Evolutionary conservation across 2,888 invertebrate species (phyloP).

Genomic region (Pterostichus madidus): DNA sequence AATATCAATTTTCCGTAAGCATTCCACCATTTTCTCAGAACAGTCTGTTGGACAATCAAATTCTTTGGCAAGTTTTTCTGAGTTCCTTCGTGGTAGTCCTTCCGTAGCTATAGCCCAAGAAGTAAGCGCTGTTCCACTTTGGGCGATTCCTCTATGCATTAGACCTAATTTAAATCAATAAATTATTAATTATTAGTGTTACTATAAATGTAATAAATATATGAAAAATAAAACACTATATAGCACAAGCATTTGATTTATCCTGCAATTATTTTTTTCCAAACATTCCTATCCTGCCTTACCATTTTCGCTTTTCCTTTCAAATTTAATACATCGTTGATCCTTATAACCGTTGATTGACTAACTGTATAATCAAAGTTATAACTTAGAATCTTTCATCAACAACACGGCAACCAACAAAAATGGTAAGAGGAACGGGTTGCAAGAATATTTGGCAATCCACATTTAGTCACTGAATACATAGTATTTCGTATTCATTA

Average conservation of each 20-base stretch:
- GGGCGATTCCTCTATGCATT: constrained; percentile 86
- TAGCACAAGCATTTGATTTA: not conserved
- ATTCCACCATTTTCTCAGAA: constrained; percentile 79
- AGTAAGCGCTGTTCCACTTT: constrained; percentile 84
- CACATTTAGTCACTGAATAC: too few species aligned
- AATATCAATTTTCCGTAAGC: constrained; percentile 82
- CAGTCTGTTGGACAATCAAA: constrained; percentile 81
- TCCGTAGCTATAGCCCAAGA: constrained; percentile 65
- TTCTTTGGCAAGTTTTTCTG: constrained; percentile 81
- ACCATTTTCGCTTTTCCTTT: too few species aligned
- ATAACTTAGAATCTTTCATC: too few species aligned
- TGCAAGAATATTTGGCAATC: too few species aligned
- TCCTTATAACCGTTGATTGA: too few species aligned
- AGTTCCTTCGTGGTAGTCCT: constrained; percentile 80
- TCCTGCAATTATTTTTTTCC: too few species aligned
- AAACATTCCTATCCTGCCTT: too few species aligned
- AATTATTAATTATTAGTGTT: constrained; percentile 4
- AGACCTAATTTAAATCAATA: constrained; percentile 78
- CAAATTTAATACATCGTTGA: too few species aligned
- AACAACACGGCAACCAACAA: too few species aligned
- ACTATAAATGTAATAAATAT: not conserved
- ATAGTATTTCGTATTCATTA: too few species aligned
- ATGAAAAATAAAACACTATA: not conserved
- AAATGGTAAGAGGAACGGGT: too few species aligned
- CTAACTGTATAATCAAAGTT: too few species aligned